phyloP scores from a whole-genome alignment of 2,797 vertebrate species.

The Champsocephalus esox region DNA sequence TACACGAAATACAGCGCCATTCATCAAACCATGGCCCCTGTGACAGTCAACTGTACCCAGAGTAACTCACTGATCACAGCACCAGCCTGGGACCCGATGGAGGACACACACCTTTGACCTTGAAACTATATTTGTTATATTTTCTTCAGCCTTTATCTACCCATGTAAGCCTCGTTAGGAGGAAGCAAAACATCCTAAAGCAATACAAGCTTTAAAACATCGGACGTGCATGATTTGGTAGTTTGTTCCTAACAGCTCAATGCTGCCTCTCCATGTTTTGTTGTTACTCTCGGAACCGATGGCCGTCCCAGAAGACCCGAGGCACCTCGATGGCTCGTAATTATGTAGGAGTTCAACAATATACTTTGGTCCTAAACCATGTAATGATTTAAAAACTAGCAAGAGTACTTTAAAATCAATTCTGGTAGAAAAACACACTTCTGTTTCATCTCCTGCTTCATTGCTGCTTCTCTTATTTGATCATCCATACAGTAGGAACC shows the following conservation, averaged over 20 bases:
- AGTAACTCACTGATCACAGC: slow-evolving; percentile 40
- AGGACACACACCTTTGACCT: slow-evolving; percentile 17
- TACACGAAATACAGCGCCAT: slow-evolving; percentile 58
- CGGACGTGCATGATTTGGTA: no score
- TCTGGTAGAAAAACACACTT: neutral
- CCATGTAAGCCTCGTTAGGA: slow-evolving; percentile 36
- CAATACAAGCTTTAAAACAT: slow-evolving; percentile 31
- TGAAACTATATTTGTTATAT: slow-evolving; percentile 18
- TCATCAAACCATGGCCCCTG: slow-evolving; percentile 52
- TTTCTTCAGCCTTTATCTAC: slow-evolving; percentile 52
- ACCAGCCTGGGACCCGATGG: neutral
- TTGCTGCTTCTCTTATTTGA: slow-evolving; percentile 36
- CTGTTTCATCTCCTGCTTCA: slow-evolving; percentile 18
- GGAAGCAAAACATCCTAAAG: slow-evolving; percentile 44
- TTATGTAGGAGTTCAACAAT: no score
- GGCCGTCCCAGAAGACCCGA: no score
- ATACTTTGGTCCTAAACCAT: no score
- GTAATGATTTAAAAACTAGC: no score
- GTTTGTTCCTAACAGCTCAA: no score
- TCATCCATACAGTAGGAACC: slow-evolving; percentile 34
- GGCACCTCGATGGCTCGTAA: no score
- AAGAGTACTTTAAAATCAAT: no score
- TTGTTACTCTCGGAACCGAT: no score
- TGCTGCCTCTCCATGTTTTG: no score
- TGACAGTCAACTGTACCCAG: slow-evolving; percentile 43